phyloP scores from a whole-genome alignment of 2,888 invertebrate genomes.

The Drosophila imparisetae region DNA sequence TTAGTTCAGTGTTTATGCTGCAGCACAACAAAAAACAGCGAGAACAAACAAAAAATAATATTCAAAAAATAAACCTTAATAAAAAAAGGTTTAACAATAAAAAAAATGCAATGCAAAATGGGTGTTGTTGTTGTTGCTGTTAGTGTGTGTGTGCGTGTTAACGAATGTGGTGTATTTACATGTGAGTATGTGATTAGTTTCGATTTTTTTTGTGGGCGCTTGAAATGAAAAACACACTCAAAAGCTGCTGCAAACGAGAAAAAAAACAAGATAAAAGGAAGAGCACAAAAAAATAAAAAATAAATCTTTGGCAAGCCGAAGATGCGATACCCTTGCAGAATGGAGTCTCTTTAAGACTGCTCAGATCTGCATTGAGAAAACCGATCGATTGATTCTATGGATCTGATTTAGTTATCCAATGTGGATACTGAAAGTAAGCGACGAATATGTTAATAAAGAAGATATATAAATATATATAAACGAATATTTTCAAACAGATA shows the following conservation, averaged over 20 bases:
- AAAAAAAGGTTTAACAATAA: neutral
- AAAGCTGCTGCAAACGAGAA: constrained; percentile 46
- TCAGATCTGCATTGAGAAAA: neutral
- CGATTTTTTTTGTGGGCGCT: constrained; percentile 22
- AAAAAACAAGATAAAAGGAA: constrained; percentile 6
- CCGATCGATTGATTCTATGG: too few species aligned
- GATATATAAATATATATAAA: neutral
- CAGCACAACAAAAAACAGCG: constrained; percentile 16
- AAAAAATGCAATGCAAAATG: constrained; percentile 19
- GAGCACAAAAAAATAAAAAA: constrained; percentile 3
- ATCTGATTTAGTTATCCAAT: neutral
- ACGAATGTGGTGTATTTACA: constrained; percentile 30
- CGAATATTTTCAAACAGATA: neutral
- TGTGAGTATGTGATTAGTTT: constrained; percentile 17
- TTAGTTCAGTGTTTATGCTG: neutral
- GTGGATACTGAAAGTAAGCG: neutral
- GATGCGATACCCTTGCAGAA: neutral
- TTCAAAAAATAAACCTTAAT: neutral
- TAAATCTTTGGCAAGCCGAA: neutral
- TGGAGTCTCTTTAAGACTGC: too few species aligned
- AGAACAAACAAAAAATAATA: neutral
- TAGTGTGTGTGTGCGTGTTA: constrained; percentile 5
- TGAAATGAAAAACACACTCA: constrained; percentile 38
- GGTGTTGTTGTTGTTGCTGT: constrained; percentile 8
- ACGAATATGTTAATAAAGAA: neutral